phyloP scores from a whole-genome alignment of 2,113 vertebrate species.

The Pteruthius melanotis region DNA sequence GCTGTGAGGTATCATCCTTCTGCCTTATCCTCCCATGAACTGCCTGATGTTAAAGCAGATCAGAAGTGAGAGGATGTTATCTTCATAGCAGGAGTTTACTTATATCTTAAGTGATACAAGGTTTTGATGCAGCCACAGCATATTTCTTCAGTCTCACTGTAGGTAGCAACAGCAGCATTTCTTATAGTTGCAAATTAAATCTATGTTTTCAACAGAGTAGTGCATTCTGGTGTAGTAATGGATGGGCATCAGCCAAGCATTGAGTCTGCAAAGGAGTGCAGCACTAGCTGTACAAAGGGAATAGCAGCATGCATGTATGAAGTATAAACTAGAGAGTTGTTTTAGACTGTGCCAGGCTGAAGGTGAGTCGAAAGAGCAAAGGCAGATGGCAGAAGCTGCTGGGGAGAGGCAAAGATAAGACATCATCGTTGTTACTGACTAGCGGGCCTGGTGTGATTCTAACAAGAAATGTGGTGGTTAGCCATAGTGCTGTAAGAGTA shows the following conservation, averaged over 20 bases:
- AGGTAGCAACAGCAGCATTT: neutral
- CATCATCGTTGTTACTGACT: neutral
- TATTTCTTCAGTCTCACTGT: neutral
- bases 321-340: neutral
- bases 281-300: neutral
- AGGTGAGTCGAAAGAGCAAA: neutral
- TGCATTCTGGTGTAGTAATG: neutral
- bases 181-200: neutral
- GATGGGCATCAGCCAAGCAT: neutral
- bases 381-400: neutral
- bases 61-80: neutral
- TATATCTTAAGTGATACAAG: neutral
- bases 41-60: neutral
- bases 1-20: slow-evolving; percentile 8
- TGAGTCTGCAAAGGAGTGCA: neutral
- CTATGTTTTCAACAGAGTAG: neutral
- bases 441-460: neutral
- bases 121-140: neutral
- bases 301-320: neutral
- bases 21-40: neutral
- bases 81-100: neutral
- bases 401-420: neutral
- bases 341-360: neutral
- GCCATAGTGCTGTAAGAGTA: neutral
- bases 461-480: neutral